A percentile compares a stretch with the other conserved stretches of the same genome.
Evolutionary conservation across 2,113 vertebrate species (phyloP).

Genomic region (Syrmaticus mikado): DNA sequence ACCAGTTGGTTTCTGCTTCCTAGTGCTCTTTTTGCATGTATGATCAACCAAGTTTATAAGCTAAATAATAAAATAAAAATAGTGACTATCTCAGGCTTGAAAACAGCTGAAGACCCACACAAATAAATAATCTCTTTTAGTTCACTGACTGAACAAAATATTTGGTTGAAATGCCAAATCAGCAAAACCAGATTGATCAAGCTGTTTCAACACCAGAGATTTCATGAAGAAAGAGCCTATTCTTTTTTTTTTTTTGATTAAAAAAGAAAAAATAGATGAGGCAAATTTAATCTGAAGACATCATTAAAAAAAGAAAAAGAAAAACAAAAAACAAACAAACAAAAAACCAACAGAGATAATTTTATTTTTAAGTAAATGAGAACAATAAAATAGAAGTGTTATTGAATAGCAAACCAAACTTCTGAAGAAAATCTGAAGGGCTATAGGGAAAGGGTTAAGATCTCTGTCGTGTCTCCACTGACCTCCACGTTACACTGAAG

Average conservation of each 20-base stretch:
- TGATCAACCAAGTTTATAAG: background rate
- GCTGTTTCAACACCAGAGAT: background rate
- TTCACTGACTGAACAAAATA: background rate
- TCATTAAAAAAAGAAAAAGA: background rate
- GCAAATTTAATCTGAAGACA: background rate
- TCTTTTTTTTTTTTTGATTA: background rate
- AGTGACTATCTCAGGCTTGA: background rate
- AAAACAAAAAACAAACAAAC: no score
- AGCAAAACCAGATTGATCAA: background rate
- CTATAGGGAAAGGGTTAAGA: constrained; percentile 43
- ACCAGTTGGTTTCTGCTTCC: background rate
- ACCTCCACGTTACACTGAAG: constrained; percentile 27
- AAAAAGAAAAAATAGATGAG: background rate
- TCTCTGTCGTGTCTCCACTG: constrained; percentile 6
- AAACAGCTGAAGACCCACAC: background rate
- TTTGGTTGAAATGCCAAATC: background rate
- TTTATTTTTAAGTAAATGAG: background rate
- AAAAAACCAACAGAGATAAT: background rate
- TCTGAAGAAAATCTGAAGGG: background rate
- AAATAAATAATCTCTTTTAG: background rate
- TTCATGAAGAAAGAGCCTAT: background rate
- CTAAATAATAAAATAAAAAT: background rate
- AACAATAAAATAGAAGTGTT: background rate
- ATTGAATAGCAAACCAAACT: background rate
- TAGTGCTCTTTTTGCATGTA: background rate